A percentile compares a stretch with the other conserved stretches of the same genome.
Evolutionary conservation across 2,113 vertebrate species (phyloP).

Genomic region (Nerophis ophidion): DNA sequence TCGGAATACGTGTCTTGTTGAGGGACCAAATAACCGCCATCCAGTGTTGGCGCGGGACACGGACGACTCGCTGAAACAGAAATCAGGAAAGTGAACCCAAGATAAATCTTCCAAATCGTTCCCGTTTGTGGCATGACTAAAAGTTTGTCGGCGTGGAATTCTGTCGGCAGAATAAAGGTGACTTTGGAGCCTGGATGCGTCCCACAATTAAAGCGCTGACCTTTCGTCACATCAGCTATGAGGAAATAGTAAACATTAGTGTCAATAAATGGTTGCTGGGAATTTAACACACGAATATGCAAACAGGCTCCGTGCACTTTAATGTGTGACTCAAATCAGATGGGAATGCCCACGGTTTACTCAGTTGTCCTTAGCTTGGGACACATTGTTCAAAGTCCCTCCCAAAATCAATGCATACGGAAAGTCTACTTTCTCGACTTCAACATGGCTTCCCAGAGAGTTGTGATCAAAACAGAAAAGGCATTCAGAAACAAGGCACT

Average conservation of each 20-base stretch:
- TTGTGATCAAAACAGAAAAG: no score
- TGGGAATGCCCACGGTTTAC: background rate
- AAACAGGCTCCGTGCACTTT: background rate
- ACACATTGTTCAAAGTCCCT: no score
- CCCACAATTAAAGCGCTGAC: background rate
- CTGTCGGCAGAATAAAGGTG: background rate
- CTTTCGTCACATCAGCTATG: background rate
- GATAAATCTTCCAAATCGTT: background rate
- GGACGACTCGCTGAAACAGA: background rate
- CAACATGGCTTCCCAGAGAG: no score
- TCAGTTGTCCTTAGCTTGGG: background rate
- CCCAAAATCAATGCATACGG: no score
- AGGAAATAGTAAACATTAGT: constrained; percentile 5
- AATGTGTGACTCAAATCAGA: background rate
- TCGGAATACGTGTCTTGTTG: background rate
- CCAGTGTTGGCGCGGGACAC: background rate
- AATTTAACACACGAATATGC: background rate
- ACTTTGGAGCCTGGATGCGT: background rate
- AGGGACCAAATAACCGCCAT: constrained; percentile 8
- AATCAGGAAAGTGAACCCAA: background rate
- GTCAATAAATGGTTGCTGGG: background rate
- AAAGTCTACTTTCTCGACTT: no score
- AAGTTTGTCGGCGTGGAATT: background rate
- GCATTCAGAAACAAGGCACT: no score
- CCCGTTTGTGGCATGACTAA: background rate